Base-by-base conservation (phyloP, 2,888 invertebrate species). In the Atrina japonica region DNA sequence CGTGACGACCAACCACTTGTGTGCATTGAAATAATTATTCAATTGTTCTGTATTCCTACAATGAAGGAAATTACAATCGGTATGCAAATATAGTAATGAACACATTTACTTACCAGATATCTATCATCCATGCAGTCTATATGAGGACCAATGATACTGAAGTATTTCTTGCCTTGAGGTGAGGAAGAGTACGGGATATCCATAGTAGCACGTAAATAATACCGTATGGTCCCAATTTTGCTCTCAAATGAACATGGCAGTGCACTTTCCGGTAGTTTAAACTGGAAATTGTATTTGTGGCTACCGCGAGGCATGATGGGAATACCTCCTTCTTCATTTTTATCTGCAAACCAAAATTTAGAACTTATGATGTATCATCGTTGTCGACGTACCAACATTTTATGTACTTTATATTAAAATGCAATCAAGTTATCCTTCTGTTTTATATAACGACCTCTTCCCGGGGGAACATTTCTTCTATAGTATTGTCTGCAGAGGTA, bases 111-210 rank as follows among this genome's bases (percentile, higher is more conserved):
- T 89, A 95, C 95, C 92, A 95, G 90, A 88, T 94, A 95, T 84
- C 94, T 94, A 87, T 95, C 94, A 77, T 95, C 95, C 94, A 95
- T 95, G 88, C 95, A 95, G 90, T 95, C 95, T 81, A 94, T 94
- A 85, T 94, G 94, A 16, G 95, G 95, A 2, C 95, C 95, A 79
- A 95, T 94, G 53, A 95, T 92, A 1, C 95, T 95, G 89, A 95
- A 95, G 89, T 95, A 95, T 87, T 95, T 95, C 92, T 95, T 94
- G 14, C 95, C 94, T 87, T 95, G 95, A 0, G 95, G 95, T 1
- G 95, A 94, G 60, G 94, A 94, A 1, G 95, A 94, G 86, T 95
- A 95, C 0, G 95, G 95, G 78, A 95, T 94, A 88, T 95, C 95
- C 56, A 95, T 93, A 40, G 91, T 88, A n/a, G 91, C 90, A 75